phyloP scores from a whole-genome alignment of 2,797 vertebrate genomes.

The Podarcis siculus region DNA sequence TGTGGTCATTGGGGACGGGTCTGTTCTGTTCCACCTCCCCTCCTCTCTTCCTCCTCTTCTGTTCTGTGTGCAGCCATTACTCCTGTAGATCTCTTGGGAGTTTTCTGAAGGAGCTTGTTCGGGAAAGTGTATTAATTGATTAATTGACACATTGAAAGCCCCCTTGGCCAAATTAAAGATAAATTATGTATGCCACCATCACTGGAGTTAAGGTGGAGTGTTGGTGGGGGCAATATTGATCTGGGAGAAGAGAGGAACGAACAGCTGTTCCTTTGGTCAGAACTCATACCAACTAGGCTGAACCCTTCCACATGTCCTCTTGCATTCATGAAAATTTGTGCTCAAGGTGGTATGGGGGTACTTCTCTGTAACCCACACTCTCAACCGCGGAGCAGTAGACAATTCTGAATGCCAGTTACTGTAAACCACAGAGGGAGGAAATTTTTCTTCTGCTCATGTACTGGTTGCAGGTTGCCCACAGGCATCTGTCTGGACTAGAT shows the following conservation, averaged over 20 bases:
- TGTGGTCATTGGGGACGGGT: too few relatives aligned
- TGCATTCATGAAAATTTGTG: too few relatives aligned
- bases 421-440: too few relatives aligned
- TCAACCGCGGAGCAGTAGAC: too few relatives aligned
- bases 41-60: background rate
- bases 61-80: background rate
- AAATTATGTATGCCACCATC: conserved; percentile 58
- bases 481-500: too few relatives aligned
- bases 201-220: background rate
- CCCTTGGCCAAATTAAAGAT: conserved; percentile 45
- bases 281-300: background rate
- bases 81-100: conserved; percentile 39
- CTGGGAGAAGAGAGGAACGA: background rate
- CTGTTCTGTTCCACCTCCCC: background rate
- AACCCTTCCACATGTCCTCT: background rate
- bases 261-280: conserved; percentile 57
- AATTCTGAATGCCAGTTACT: too few relatives aligned
- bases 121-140: conserved; percentile 69
- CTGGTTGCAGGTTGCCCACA: too few relatives aligned
- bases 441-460: too few relatives aligned
- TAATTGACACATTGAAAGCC: conserved; percentile 23
- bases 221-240: conserved; percentile 43
- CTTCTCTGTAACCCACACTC: too few relatives aligned
- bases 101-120: conserved; percentile 19
- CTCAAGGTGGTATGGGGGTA: too few relatives aligned